A percentile compares a stretch with the other conserved stretches of the same genome.
Evolutionary conservation across 1,140 invertebrate genomes (phyloP).

Genomic region (Araneus ventricosus): DNA sequence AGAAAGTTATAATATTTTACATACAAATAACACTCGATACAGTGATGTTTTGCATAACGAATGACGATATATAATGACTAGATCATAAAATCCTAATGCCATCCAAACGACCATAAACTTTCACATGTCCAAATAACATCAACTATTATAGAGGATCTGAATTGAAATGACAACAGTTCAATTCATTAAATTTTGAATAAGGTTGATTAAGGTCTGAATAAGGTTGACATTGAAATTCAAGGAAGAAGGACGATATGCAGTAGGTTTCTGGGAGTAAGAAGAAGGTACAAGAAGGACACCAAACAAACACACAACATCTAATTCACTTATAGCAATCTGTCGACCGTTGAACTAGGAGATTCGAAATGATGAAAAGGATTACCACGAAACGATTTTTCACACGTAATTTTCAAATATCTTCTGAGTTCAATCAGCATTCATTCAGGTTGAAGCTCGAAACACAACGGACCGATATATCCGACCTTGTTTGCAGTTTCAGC

Average conservation of each 20-base stretch:
- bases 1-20: background rate
- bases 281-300: no score
- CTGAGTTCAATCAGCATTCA: no score
- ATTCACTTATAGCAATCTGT: no score
- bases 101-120: constrained; percentile 30
- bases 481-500: no score
- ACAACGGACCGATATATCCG: no score
- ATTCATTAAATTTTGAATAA: background rate
- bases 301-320: no score
- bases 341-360: no score
- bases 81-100: constrained; percentile 16
- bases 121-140: constrained; percentile 24
- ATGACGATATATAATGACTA: constrained; percentile 27
- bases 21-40: background rate
- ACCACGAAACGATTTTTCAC: no score
- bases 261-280: no score
- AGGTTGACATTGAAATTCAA: background rate
- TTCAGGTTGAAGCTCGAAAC: no score
- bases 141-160: constrained; percentile 49
- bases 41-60: background rate
- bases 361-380: no score
- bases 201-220: background rate
- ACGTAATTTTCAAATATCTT: no score
- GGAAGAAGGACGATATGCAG: background rate
- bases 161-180: constrained; percentile 4